Conservation (phyloP, 1,140 invertebrate genomes). For the Ceratina japonica region DNA sequence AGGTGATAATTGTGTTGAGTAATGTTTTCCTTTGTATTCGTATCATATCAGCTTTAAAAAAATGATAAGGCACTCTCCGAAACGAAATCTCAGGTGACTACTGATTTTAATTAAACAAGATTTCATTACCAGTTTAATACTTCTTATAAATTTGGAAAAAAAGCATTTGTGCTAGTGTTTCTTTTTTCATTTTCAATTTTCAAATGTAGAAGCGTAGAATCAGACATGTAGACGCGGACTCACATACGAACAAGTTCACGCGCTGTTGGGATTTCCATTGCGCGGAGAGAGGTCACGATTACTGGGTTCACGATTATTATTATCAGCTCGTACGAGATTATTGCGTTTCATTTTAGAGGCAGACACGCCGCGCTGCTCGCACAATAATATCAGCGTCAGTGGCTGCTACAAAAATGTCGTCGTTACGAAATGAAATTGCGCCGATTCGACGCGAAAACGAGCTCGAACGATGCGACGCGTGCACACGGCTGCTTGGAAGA, state of each 20-base stretch:
- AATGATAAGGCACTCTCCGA: no score
- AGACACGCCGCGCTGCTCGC: background rate
- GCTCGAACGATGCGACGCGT: no score
- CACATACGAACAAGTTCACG: background rate
- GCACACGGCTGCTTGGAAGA: background rate
- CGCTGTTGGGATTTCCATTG: background rate
- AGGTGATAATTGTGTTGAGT: no score
- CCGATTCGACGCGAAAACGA: background rate
- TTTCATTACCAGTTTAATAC: no score
- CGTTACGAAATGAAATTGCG: background rate
- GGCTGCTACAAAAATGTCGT: background rate
- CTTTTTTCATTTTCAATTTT: no score
- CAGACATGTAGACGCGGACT: background rate
- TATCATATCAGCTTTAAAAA: no score
- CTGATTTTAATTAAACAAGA: no score
- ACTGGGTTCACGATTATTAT: constrained; percentile 26
- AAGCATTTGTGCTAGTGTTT: no score
- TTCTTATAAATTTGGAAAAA: no score
- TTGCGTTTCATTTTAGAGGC: constrained; percentile 2
- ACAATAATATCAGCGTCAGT: background rate
- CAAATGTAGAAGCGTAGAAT: background rate
- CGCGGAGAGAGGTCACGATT: constrained; percentile 35
- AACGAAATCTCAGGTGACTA: no score
- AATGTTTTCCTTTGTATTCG: no score
- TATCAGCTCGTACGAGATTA: constrained; percentile 37